Evolutionary conservation across 2,888 invertebrate genomes (phyloP), one percentile per base, ranked within the genome.

Genomic region (Drosophila atroscutellata): DNA sequence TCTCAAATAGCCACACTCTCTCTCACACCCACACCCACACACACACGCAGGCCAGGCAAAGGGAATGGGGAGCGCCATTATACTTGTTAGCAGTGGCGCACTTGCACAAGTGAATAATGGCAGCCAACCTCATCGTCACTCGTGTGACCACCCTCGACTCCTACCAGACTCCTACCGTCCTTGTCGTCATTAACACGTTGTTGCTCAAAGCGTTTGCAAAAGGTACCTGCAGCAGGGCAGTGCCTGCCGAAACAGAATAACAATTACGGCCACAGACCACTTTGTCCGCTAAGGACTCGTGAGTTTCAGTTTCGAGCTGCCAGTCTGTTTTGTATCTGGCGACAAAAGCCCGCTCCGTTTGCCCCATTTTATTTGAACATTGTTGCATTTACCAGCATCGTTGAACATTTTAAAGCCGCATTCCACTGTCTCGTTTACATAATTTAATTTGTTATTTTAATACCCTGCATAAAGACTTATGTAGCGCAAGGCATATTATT

Each of bases 81-180:
- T 88, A 42, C 84, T 73, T 72, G 68, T 83, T 77, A 58, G 78
- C 83, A 73, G 66, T 67, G 55, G 69, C 57, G 59, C 68, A 73
- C 77, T 80, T 72, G 83, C 73, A 55, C 73, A 90, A 81, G 85
- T 90, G 89, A 86, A 86, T 90, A 89, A 90, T 90, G 79, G 76
- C 85, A 74, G 72, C 50, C 70, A 75, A 62, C 80, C 64, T 24
- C 76, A 85, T 55, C 82, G 86, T 87, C 83, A 83, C 86, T 87
- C 80, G 84, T 59, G 66, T 56, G 30, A 52, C 50, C 5, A 4
- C 13, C 26, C 18, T 49, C 49, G 49, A n/a, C 55, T 4, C 51
- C 13, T 3, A 13, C 45, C 20, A n/a, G n/a, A n/a, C n/a, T n/a
- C n/a, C n/a, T n/a, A n/a, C n/a, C n/a, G n/a, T n/a, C n/a, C n/a